Percentiles rank a stretch among this genome's conserved stretches.
These are phyloP conservation scores for Platycheirus rosarum DNA, from an alignment of 2,888 invertebrate genomes.

Conservation along the genomic window DNA sequence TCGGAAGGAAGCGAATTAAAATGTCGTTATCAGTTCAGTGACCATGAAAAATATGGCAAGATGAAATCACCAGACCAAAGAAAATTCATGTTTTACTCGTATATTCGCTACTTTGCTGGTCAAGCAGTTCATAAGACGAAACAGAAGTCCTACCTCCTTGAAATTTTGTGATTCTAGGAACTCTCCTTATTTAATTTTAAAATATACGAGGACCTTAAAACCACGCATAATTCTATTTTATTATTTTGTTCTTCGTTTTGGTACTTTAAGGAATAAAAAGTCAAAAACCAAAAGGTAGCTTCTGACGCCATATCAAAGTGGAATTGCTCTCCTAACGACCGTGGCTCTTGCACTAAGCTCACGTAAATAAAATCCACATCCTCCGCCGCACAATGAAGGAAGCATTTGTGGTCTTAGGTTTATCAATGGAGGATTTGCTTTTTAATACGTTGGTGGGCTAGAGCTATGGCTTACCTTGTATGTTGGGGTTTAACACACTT, in stretches of 20 bases:
- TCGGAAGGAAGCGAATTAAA: too few species aligned
- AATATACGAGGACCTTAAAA: conserved; percentile 21
- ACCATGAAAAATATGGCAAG: conserved; percentile 6
- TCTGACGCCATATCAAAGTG: conserved; percentile 41
- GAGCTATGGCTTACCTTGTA: conserved; percentile 38
- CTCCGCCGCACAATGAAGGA: neutral
- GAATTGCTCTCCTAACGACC: conserved; percentile 48
- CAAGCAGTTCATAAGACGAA: conserved; percentile 6
- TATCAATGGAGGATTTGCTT: conserved; percentile 29
- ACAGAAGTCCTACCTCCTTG: neutral
- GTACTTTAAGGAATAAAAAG: neutral
- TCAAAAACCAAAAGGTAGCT: conserved; percentile 27
- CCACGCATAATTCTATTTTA: neutral
- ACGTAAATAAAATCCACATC: conserved; percentile 26
- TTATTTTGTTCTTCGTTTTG: neutral
- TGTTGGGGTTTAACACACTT: conserved; percentile 53
- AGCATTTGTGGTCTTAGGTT: too few species aligned
- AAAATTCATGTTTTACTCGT: conserved; percentile 16
- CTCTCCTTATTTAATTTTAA: neutral
- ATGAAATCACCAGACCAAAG: conserved; percentile 50
- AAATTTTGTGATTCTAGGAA: neutral
- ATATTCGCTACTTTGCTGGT: conserved; percentile 35
- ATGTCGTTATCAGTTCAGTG: conserved; percentile 1
- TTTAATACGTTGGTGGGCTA: conserved; percentile 58
- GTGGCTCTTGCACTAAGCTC: conserved; percentile 47